A percentile compares a stretch with the other conserved stretches of the same genome.
These are phyloP conservation scores for Scaptomyza montana DNA, from an alignment of 1,140 invertebrate species.

Conservation along the genomic window DNA sequence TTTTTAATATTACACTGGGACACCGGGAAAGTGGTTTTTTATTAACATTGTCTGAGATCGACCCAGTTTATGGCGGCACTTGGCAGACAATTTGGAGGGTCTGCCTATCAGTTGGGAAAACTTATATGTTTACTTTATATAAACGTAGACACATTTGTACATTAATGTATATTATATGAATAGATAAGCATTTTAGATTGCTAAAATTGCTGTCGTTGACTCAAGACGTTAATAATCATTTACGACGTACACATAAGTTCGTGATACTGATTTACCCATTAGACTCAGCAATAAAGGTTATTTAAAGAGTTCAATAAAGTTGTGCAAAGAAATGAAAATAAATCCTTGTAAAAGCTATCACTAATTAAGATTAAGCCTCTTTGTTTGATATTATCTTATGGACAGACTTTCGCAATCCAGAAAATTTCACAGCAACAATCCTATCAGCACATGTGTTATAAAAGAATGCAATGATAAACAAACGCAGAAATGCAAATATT, in stretches of 20 bases:
- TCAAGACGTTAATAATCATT: constrained; percentile 24
- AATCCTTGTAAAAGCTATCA: background rate
- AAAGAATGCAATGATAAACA: no score
- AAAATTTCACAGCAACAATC: no score
- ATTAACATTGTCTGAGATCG: constrained; percentile 32
- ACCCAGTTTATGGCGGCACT: constrained; percentile 59
- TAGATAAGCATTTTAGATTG: constrained; percentile 38
- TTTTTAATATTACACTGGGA: constrained; percentile 16
- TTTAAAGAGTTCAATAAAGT: background rate
- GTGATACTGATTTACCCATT: background rate
- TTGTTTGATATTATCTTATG: no score
- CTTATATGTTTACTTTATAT: constrained; percentile 9
- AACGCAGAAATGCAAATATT: background rate
- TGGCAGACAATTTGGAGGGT: constrained; percentile 57
- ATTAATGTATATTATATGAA: background rate
- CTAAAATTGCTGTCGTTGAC: constrained; percentile 36
- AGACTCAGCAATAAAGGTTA: background rate
- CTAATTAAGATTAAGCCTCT: no score
- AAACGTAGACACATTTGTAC: background rate
- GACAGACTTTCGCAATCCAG: no score
- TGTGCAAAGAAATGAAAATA: background rate
- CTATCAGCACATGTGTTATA: no score
- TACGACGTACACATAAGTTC: constrained; percentile 3
- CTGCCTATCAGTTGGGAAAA: constrained; percentile 29
- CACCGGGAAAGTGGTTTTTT: constrained; percentile 9